phyloP scores from a whole-genome alignment of 2,797 vertebrate genomes.

The Podarcis siculus region DNA sequence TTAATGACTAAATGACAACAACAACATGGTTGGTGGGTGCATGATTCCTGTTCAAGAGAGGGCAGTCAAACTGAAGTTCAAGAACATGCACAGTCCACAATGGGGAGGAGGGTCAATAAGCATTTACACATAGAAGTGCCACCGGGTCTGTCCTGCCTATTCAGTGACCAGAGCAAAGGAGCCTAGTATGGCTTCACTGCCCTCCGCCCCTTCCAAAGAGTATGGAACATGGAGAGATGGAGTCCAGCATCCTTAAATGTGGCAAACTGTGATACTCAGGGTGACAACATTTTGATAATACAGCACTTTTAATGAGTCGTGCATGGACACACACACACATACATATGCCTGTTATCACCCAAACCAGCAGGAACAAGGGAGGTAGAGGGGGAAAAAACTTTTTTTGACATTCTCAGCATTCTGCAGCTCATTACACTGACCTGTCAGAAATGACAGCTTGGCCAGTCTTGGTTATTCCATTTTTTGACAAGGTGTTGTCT shows the following conservation, averaged over 20 bases:
- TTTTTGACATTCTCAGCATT: constrained; percentile 76
- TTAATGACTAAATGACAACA: too few relatives aligned
- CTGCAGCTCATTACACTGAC: constrained; percentile 79
- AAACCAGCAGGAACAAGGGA: constrained; percentile 61
- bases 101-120: neutral
- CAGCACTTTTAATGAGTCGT: constrained; percentile 75
- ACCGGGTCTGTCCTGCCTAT: neutral
- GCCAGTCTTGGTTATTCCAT: constrained; percentile 77
- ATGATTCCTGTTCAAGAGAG: too few relatives aligned
- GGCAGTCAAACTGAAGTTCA: too few relatives aligned
- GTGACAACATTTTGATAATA: constrained; percentile 71
- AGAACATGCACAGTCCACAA: too few relatives aligned
- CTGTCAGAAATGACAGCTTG: constrained; percentile 84
- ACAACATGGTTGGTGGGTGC: too few relatives aligned
- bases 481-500: constrained; percentile 79
- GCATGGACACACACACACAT: too few relatives aligned
- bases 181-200: neutral
- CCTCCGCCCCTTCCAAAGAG: neutral
- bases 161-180: neutral
- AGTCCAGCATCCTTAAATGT: constrained; percentile 61
- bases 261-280: constrained; percentile 66
- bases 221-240: constrained; percentile 38
- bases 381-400: constrained; percentile 26
- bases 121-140: neutral
- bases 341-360: constrained; percentile 66